Evolutionary conservation across 2,113 vertebrate species (phyloP), one percentile per base, ranked within the genome.

Genomic region (Aptenodytes patagonicus): DNA sequence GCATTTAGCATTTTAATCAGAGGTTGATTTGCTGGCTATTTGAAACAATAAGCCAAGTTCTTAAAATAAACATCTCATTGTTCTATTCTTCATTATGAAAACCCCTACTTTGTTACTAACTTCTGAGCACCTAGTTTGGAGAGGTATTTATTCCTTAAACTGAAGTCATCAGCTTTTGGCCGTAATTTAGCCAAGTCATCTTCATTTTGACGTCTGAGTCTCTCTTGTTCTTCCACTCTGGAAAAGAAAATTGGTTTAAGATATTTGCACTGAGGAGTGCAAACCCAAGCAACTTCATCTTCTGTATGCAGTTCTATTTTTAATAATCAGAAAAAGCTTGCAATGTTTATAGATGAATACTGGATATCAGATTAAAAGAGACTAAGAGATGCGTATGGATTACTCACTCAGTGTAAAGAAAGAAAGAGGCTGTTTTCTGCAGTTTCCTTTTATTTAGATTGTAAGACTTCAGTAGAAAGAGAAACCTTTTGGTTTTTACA

Each of bases 61-160:
- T 64, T 38, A 12, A 19, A 84, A 51, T 1, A 31, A 89, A 32
- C 13, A 44, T 51, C 60, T 77, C 6, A 7, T 20, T 3, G 12
- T 6, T 84, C 11, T 54, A 3, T 3, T n/a, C 79, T 69, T 29
- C 4, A 15, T 29, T 13, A 62, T 42, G 62, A 49, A 79, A 4
- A 17, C 22, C 75, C 32, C 66, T 82, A 24, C 36, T 93, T 79
- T 8, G 81, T 70, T 20, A 81, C 22, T 66, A 89, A 66, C 99
- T 99, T 98, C 98, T 98, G 98, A 79, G 98, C 97, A 29, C 98
- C 98, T 73, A 99, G 97, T 95, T 95, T 99, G 97, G 98, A 99
- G 93, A 99, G 98, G 97, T 99, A 98, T 51, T 98, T 98, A 98
- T 98, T 98, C 69, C 98, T 98, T 62, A 99, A 97, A 75, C 98